phyloP scores from a whole-genome alignment of 2,888 invertebrate genomes.

The Platycheirus albimanus region DNA sequence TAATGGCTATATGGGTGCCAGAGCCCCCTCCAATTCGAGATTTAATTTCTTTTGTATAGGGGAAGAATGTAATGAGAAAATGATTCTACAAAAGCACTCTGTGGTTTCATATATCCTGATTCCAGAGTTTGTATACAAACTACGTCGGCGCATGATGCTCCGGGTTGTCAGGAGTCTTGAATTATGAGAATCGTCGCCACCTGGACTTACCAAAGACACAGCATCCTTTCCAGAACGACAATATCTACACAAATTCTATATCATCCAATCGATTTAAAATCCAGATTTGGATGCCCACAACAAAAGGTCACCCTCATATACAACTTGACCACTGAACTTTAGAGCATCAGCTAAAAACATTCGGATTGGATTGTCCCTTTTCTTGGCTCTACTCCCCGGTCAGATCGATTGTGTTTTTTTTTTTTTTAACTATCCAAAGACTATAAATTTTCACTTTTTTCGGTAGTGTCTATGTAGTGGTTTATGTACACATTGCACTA shows the following conservation, averaged over 20 bases:
- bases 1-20: slow-evolving; percentile 36
- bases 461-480: slow-evolving; percentile 31
- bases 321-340: slow-evolving; percentile 41
- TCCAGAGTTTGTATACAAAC: neutral
- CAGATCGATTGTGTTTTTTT: slow-evolving; percentile 34
- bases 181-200: slow-evolving; percentile 55
- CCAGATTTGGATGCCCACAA: slow-evolving; percentile 48
- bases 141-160: neutral
- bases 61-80: neutral
- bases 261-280: slow-evolving; percentile 38
- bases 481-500: slow-evolving; percentile 2
- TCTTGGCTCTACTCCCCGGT: neutral
- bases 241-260: too few species aligned
- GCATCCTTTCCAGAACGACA: too few species aligned
- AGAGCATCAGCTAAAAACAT: slow-evolving; percentile 5
- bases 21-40: slow-evolving; percentile 59
- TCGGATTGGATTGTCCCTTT: slow-evolving; percentile 21
- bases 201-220: slow-evolving; percentile 33
- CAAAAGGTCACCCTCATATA: slow-evolving; percentile 45
- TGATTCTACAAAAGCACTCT: slow-evolving; percentile 30
- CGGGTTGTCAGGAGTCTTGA: slow-evolving; percentile 13
- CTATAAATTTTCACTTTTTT: slow-evolving; percentile 57
- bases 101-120: slow-evolving; percentile 51
- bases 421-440: slow-evolving; percentile 33
- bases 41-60: slow-evolving; percentile 63